Base-by-base conservation (phyloP, 2,113 vertebrate species). In the Corythoichthys haematopterus region DNA sequence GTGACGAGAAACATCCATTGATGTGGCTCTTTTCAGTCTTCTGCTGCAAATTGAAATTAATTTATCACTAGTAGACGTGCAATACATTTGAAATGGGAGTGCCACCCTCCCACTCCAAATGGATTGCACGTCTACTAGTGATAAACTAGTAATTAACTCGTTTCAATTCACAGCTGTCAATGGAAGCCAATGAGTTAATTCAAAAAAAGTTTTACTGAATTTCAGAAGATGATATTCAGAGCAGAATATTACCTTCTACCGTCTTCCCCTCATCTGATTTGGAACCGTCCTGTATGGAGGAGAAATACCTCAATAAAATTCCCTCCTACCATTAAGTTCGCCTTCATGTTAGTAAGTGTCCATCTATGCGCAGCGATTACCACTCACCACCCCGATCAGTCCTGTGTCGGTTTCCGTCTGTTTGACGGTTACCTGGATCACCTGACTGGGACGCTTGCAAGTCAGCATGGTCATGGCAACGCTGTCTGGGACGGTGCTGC, bases 381-480 rank as follows among this genome's bases (percentile, higher is more conserved):
- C 37, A 77, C 87, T 84, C 70, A 92, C 91, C 84, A 91, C 90
- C 33, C 91, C 91, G 6, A 92, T 92, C 45, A 92, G 77, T 47
- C 91, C 92, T 4, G 77, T 70, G 74, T 92, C 87, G 0, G 90
- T 92, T 79, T 93, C 92, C 16, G 90, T 93, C 88, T 92, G 91
- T 71, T 93, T 93, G 50, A 92, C 88, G 10, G 90, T 92, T 71
- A 91, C 91, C 78, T 92, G 92, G 77, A 92, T 91, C 64, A 92
- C 83, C 16, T 91, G 87, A 84, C 91, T 92, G 55, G 81, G 83
- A 37, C 88, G 83, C 80, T 92, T 92, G 50, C 77, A 80, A 64
- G 85, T 84, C 88, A 92, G n/a, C 35, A 86, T 88, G 20, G 86
- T 86, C 91, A 92, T 92, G 69, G 90, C 89, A 78, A 93, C 90